A percentile compares a stretch with the other conserved stretches of the same genome.
phyloP scores from a whole-genome alignment of 2,797 vertebrate species.

The Amazona finschi region DNA sequence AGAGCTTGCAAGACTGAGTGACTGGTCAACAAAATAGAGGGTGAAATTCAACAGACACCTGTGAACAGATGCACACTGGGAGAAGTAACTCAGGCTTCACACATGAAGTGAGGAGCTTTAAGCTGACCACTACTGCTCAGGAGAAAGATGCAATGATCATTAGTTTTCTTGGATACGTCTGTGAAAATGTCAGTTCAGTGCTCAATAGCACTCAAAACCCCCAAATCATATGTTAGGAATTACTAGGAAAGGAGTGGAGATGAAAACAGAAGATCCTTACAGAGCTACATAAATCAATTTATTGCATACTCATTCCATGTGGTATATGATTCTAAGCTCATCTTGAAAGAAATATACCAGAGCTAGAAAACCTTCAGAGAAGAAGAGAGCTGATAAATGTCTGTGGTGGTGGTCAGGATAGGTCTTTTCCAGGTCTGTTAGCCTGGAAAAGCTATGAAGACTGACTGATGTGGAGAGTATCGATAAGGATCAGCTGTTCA shows the following conservation, averaged over 20 bases:
- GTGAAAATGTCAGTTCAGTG: neutral
- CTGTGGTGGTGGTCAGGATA: neutral
- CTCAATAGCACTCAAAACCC: accelerated
- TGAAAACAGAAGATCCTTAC: neutral
- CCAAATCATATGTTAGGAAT: neutral
- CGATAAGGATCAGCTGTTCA: neutral
- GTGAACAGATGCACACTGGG: neutral
- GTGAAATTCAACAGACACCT: slow-evolving; percentile 20
- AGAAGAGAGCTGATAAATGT: neutral
- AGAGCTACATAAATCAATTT: neutral
- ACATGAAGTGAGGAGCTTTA: neutral
- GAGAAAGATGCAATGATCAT: neutral
- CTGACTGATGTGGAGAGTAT: neutral
- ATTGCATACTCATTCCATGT: accelerated
- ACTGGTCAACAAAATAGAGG: neutral
- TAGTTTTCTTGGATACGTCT: neutral
- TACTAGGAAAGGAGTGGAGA: neutral
- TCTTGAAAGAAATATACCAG: neutral
- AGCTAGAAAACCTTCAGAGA: neutral
- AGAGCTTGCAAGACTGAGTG: neutral
- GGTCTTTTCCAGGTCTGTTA: neutral
- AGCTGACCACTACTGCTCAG: neutral
- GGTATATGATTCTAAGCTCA: neutral
- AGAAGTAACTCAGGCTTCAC: neutral
- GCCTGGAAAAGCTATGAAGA: neutral